phyloP scores from a whole-genome alignment of 2,113 vertebrate species.

The Ginglymostoma cirratum region DNA sequence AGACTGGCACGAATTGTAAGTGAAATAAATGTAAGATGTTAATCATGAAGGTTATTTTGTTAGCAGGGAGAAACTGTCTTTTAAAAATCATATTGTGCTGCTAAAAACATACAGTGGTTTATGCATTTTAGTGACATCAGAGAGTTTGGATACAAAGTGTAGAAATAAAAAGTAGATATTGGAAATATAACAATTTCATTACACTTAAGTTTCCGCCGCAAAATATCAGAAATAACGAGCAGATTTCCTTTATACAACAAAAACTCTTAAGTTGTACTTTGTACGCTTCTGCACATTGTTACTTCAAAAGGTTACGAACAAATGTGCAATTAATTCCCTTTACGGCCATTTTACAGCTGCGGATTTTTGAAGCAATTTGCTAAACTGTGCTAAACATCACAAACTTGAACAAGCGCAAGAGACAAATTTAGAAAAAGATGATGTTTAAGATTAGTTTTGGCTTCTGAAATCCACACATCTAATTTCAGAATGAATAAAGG shows the following conservation, averaged over 20 bases:
- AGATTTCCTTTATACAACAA: not conserved
- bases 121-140: not conserved
- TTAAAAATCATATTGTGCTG: not conserved
- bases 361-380: not conserved
- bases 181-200: not conserved
- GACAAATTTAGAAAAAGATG: not conserved
- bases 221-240: not conserved
- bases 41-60: not conserved
- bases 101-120: not conserved
- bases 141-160: constrained; percentile 1
- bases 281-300: not conserved
- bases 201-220: not conserved
- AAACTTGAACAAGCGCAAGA: not conserved
- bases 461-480: not conserved
- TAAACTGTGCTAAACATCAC: not conserved
- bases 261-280: not conserved
- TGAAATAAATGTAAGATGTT: not conserved
- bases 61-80: not conserved
- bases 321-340: not conserved
- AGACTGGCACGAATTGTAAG: not conserved
- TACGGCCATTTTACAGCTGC: not conserved
- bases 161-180: not conserved
- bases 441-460: not conserved
- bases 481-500: not conserved
- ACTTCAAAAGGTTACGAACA: not conserved